Evolutionary conservation across 2,888 invertebrate species (phyloP), one percentile per base, ranked within the genome.

Genomic region (Gerris lacustris): DNA sequence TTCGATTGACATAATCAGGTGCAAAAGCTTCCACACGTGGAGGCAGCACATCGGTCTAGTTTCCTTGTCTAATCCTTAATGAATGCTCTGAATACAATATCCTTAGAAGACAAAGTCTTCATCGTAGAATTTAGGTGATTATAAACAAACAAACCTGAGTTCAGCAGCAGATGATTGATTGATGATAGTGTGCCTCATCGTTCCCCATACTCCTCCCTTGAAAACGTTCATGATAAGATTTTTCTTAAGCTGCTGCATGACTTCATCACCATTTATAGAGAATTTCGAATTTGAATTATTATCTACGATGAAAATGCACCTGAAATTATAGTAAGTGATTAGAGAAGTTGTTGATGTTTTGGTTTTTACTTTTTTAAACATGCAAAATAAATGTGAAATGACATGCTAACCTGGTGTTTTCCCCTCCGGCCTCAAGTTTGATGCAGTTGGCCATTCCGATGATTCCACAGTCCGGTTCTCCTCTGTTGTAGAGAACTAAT

Each of bases 361-460:
- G 31, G 31, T 31, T 31, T 31, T 31, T 31, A 31, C 31, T 2
- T 31, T 31, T 31, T 31, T 31, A 31, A 31, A 31, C 31, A 31
- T 31, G n/a, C n/a, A n/a, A n/a, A n/a, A n/a, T n/a, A n/a, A n/a
- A n/a, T n/a, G n/a, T n/a, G 31, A 31, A 31, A 31, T 31, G 31
- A 31, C 31, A 31, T 31, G 31, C 62, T 44, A 2, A 86, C 78
- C 94, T 87, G 63, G 92, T 85, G 76, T 87, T 87, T 72, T 84
- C 82, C 31, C 95, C 95, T 74, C 94, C 94, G 6, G 89, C 86
- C 83, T 97, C 97, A 77, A 87, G 88, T 77, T 90, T 89, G 75
- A 98, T 84, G 80, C 98, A 99, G 79, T 94, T 90, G 78, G 91
- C 88, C 79, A 98, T 84, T 67, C 98, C 98, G 71, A 96, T 83